Evolutionary conservation across 2,113 vertebrate species (phyloP), one percentile per base, ranked within the genome.

Genomic region (Oophaga pumilio): DNA sequence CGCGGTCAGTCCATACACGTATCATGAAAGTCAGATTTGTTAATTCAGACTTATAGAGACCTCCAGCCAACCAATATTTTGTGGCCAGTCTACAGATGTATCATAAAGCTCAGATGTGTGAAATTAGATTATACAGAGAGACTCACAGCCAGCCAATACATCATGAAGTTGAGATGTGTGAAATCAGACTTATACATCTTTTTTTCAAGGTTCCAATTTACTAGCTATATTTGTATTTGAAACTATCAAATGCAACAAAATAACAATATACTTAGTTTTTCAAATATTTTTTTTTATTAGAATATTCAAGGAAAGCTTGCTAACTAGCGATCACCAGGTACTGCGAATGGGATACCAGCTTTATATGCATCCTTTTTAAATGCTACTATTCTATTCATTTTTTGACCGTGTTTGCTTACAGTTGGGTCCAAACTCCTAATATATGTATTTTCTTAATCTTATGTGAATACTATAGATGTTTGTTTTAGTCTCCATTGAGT

Each of bases 361-460:
- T 43, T 20, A 20, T 10, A 10, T 83, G 26, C 7, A 10, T 53
- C 12, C 13, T 69, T 24, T 49, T 83, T 53, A 68, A 43, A 83
- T 69, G 49, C 64, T 69, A 52, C 62, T 24, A 33, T 80, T 80
- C 53, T 80, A 33, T 60, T 57, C 77, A 59, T 52, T 83, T 53
- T 53, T 53, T 69, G n/a, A 52, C 62, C 81, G 26, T 83, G 62
- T 62, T 85, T 85, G 28, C 71, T 76, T 62, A 86, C 56, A 78
- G 74, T 64, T 78, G 33, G 49, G 50, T 78, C 50, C 68, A 24
- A 78, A 77, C 64, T 77, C 74, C 64, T 24, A 86, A 79, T 86
- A 69, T 79, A 68, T 78, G 62, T 86, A 86, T 66, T 86, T 78
- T 84, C 66, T 74, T 86, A 86, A 50, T 60, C 59, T 68, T 66